Evolutionary conservation across 2,888 invertebrate species (phyloP), one percentile per base, ranked within the genome.

Genomic region (Selenia dentaria): DNA sequence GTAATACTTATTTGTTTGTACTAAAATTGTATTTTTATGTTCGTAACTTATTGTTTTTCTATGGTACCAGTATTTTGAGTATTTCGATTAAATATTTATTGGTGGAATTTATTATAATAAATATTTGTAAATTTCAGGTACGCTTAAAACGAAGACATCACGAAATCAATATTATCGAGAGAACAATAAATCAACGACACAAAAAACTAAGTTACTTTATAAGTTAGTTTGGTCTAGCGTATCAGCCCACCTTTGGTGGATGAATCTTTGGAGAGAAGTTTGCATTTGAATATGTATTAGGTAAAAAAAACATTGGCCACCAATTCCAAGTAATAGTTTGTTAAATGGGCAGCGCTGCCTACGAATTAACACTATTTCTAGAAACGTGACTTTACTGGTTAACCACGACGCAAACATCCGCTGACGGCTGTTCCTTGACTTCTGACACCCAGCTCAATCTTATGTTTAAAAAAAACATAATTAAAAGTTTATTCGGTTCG

Each of bases 101-200:
- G 8, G 8, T 8, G 8, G 22, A 6, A 8, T 22, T 22, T 31
- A 14, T 33, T 20, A 26, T n/a, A 4, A 27, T 26, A 26, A 51
- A 2, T 39, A 14, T 39, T 32, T 42, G 18, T 38, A 41, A 48
- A 48, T 57, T 64, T 36, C 86, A 89, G 88, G 79, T 88, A 86
- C 75, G 88, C 82, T 61, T 89, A 87, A 83, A 73, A 66, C 64
- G 73, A 74, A 70, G 65, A 72, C 69, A 69, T 44, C 70, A 73
- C 62, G 54, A 59, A 46, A 47, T 51, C n/a, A n/a, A 62, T 59
- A 62, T 53, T 64, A 64, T 46, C 44, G 61, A 70, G 71, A 74
- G 71, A 79, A 77, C 69, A 76, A 77, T 40, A 46, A 74, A 10
- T 72, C 69, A 73, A 67, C 66, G 67, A 78, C 67, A 65, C 75